Percentiles rank a stretch among this genome's conserved stretches.
Conservation (phyloP, 1,140 invertebrate species). For the Drosophila sucinea region DNA sequence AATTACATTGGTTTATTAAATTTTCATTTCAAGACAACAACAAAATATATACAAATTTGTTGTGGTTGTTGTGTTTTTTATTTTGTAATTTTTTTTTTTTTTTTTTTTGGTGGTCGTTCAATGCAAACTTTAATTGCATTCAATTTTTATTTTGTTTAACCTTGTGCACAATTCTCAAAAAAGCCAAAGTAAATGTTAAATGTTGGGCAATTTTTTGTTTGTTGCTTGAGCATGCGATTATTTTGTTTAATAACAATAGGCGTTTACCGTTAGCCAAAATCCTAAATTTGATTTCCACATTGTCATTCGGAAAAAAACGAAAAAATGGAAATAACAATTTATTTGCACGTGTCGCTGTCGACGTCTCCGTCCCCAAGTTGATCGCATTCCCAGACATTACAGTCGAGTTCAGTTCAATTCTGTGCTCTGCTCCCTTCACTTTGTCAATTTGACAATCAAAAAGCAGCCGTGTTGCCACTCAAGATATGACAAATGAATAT, state of each 20-base stretch:
- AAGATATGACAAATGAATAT: constrained; percentile 13
- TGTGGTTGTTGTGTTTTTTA: neutral
- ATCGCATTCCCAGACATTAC: constrained; percentile 14
- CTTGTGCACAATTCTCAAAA: constrained; percentile 60
- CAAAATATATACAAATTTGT: neutral
- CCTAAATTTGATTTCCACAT: constrained; percentile 18
- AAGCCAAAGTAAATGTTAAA: constrained; percentile 64
- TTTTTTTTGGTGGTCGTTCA: neutral
- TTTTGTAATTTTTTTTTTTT: neutral
- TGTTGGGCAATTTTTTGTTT: constrained; percentile 31
- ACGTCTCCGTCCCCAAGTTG: neutral
- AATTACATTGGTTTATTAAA: constrained; percentile 7
- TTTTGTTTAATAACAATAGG: constrained; percentile 9
- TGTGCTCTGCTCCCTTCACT: constrained; percentile 15
- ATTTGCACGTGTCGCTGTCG: constrained; percentile 8
- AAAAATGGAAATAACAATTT: constrained; percentile 1
- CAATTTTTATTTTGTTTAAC: constrained; percentile 47
- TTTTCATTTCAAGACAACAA: neutral
- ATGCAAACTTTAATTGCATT: constrained; percentile 63
- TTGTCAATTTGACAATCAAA: constrained; percentile 19
- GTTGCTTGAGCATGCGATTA: constrained; percentile 19
- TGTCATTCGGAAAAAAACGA: constrained; percentile 1
- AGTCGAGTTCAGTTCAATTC: constrained; percentile 4
- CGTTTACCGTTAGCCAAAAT: constrained; percentile 16
- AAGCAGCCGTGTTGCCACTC: constrained; percentile 15